Base-by-base conservation (phyloP, 2,113 vertebrate genomes). In the Polyodon spathula region DNA sequence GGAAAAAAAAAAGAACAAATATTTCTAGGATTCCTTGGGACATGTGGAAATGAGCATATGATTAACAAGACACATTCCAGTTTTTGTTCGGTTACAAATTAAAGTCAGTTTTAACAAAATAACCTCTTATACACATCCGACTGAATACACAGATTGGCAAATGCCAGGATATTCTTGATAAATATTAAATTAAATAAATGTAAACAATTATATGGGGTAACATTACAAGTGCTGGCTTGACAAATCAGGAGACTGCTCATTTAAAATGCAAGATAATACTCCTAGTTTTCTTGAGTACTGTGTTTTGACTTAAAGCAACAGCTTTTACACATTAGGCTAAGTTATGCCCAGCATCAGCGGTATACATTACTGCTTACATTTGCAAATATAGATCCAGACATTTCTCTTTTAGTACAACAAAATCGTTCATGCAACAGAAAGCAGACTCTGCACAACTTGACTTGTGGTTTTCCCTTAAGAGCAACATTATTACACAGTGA, bases 401-500 rank as follows among this genome's bases (percentile, higher is more conserved):
- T 27, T 27, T 27, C 71, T 71, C 3, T 54, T 60, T 79, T 73
- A 80, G 66, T 71, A 84, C 71, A 78, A 82, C 66, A 83, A 66
- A 70, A 65, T 54, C 68, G 59, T 76, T 81, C 71, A 71, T 82
- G 80, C 73, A 84, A 73, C 80, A 79, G 74, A 75, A 83, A 86
- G 76, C 78, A 84, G 83, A 88, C 81, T 76, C 79, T 78, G 79
- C 71, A 79, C 76, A 84, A 73, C 64, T 78, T 68, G 76, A 78
- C 73, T 57, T 77, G 81, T 86, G 82, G 74, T 78, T 86, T 85
- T 79, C 84, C 86, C 82, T 87, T 85, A 76, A 84, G 27, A 85
- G 44, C 51, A 81, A 71, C 83, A 63, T 6, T 39, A 84, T 77
- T 67, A 71, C 68, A 80, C 76, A 74, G 75, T 27, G 27, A 78